Percentiles rank a stretch among this genome's conserved stretches.
Conservation (phyloP, 2,888 invertebrate species). For the Urechis unicinctus region DNA sequence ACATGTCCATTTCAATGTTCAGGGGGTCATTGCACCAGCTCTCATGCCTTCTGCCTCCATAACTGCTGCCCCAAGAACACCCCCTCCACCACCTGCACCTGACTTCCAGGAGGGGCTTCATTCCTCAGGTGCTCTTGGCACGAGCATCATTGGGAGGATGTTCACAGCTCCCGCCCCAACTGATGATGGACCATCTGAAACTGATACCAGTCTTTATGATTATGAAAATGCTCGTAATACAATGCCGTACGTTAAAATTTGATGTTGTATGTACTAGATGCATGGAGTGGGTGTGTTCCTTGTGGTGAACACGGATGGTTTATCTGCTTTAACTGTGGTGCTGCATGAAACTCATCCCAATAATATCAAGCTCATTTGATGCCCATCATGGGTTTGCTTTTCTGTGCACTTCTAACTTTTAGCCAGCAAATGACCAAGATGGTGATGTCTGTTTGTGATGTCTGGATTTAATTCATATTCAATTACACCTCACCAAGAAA, state of each 20-base stretch:
- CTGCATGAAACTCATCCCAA: no score
- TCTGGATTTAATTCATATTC: no score
- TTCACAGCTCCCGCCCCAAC: neutral
- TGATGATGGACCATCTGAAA: slow-evolving; percentile 9
- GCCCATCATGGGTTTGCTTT: no score
- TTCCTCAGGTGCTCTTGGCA: neutral
- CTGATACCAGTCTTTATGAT: slow-evolving; percentile 23
- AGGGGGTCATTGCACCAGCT: neutral
- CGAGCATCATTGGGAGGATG: neutral
- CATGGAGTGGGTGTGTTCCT: slow-evolving; percentile 1
- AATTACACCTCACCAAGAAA: no score
- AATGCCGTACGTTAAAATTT: slow-evolving; percentile 13
- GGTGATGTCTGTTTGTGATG: no score
- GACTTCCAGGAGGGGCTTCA: neutral
- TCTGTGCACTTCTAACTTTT: no score
- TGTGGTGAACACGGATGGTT: no score
- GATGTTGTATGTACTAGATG: slow-evolving; percentile 1
- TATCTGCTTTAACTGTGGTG: no score
- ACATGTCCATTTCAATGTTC: no score
- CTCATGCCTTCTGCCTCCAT: neutral
- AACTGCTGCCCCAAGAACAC: neutral
- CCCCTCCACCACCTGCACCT: neutral
- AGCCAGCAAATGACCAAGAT: no score
- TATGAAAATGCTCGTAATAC: slow-evolving; percentile 18
- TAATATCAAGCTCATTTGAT: no score